These are phyloP conservation scores for Anguilla marmorata DNA, from an alignment of 2,797 vertebrate genomes.

Conservation along the genomic window DNA sequence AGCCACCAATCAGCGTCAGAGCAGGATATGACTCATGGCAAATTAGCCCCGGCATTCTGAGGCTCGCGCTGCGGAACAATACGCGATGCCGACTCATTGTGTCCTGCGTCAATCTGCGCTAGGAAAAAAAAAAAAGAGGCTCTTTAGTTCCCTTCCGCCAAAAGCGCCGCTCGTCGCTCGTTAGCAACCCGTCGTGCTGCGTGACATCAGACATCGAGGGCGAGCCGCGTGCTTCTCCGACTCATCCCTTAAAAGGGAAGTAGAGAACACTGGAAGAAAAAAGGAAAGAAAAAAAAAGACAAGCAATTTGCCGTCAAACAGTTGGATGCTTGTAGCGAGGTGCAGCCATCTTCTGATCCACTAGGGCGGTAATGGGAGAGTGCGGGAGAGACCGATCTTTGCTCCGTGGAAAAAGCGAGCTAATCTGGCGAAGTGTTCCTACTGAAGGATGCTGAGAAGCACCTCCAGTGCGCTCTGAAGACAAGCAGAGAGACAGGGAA, in stretches of 20 bases:
- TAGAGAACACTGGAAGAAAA: background rate
- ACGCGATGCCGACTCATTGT: background rate
- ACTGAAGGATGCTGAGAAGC: background rate
- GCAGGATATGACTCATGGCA: slow-evolving; percentile 35
- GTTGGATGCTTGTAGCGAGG: background rate
- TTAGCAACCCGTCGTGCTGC: background rate
- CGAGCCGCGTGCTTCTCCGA: background rate
- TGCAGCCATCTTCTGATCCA: background rate
- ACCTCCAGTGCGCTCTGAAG: background rate
- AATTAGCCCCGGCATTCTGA: slow-evolving; percentile 36
- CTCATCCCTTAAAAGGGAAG: slow-evolving; percentile 7
- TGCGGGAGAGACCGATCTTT: background rate
- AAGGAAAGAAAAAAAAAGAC: background rate
- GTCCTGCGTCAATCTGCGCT: background rate
- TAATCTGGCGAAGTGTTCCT: background rate
- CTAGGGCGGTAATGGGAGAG: background rate
- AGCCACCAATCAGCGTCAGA: background rate
- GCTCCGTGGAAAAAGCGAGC: background rate
- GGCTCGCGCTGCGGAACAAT: background rate
- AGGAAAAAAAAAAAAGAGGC: background rate
- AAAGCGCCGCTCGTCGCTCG: background rate
- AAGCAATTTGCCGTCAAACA: background rate
- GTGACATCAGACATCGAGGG: background rate
- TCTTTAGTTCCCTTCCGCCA: background rate
- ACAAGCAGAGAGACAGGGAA: background rate